Base-by-base conservation (phyloP, 2,888 invertebrate genomes). In the Nemoura dubitans region DNA sequence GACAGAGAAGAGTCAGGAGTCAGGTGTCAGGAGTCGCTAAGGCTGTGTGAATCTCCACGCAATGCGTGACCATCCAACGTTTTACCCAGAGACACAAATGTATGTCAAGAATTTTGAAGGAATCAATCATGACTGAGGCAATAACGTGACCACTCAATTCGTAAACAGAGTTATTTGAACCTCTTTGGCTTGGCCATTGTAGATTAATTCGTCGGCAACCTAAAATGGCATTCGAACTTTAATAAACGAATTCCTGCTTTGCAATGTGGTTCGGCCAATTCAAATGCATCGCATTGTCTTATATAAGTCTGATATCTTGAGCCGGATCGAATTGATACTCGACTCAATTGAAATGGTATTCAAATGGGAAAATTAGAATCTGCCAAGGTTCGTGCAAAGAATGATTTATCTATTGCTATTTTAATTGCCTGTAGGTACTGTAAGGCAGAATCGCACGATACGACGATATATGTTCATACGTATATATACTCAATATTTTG, bases 291-390 rank as follows among this genome's bases (percentile, higher is more conserved):
- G 14, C 59, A 59, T 59, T 59, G 59, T 59, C 21, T 59, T 59
- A 59, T 7, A 59, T 7, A 59, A 59, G 36, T 59, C 59, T 59
- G 16, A 10, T 59, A 59, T 59, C 16, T 59, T 59, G 10, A 14
- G 59, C 59, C 59, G 59, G 2, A 21, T 59, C 59, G 59, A 59
- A 59, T 59, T 59, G 59, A 59, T 59, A 21, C 59, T 59, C 14
- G 21, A 21, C 21, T 59, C 59, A 59, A 59, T 59, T 59, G 59
- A 59, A 59, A 59, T 59, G 21, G 59, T 59, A 59, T 59, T 59
- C 59, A 59, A 59, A 59, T 59, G 59, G 59, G 59, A 59, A 59
- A 59, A 59, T 59, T 59, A 59, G 59, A 59, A 59, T 59, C 59
- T 59, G 59, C 59, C 59, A 59, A 59, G 59, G 59, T 59, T 59